Evolutionary conservation across 1,140 invertebrate genomes (phyloP).

Genomic region (Pogonognathellus flavescens): DNA sequence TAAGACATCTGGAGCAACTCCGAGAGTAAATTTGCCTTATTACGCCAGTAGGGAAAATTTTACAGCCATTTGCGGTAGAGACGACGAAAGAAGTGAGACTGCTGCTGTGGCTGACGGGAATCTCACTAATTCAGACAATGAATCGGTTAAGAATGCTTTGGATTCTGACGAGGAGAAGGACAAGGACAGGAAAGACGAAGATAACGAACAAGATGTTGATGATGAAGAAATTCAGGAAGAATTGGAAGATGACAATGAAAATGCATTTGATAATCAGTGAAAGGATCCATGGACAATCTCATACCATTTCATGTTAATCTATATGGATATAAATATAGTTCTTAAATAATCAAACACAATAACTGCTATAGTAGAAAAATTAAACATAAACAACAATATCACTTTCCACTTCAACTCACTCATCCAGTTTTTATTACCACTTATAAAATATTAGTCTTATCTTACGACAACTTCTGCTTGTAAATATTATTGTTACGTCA

Average conservation of each 20-base stretch:
- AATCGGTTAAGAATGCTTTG: constrained; percentile 58
- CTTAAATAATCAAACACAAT: no score
- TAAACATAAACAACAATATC: no score
- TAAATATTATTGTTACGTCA: no score
- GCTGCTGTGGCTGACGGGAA: constrained; percentile 64
- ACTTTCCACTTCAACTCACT: no score
- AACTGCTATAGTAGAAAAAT: no score
- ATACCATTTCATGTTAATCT: neutral
- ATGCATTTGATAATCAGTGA: constrained; percentile 7
- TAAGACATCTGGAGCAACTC: neutral
- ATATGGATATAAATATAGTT: neutral
- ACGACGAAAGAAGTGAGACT: constrained; percentile 61
- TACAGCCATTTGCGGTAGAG: neutral
- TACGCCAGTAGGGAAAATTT: constrained; percentile 21
- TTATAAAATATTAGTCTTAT: no score
- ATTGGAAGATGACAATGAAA: constrained; percentile 32
- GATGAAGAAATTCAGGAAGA: constrained; percentile 20
- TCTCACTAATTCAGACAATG: constrained; percentile 65
- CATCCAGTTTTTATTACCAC: no score
- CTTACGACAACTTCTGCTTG: no score
- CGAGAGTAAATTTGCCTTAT: neutral
- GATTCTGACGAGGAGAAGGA: neutral
- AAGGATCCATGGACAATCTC: neutral
- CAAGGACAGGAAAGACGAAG: neutral
- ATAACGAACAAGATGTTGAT: neutral